A percentile compares a stretch with the other conserved stretches of the same genome.
Evolutionary conservation across 2,113 vertebrate species (phyloP).

Genomic region (Varanus salvator): DNA sequence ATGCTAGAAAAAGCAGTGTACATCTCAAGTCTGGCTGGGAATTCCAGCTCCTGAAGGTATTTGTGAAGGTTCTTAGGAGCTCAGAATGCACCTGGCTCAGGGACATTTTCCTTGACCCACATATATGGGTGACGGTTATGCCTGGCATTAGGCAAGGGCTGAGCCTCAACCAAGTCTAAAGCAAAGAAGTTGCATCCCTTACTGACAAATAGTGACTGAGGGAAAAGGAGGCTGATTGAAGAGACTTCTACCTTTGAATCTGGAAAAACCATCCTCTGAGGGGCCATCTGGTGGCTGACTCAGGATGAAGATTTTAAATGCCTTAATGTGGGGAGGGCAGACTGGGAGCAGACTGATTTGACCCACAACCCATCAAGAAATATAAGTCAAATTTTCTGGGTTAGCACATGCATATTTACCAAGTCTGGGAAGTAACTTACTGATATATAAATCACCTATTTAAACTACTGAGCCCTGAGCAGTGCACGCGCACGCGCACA

Average conservation of each 20-base stretch:
- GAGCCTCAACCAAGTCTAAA: background rate
- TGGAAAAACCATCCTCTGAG: background rate
- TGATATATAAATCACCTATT: background rate
- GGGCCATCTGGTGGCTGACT: background rate
- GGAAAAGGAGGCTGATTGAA: background rate
- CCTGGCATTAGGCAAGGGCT: background rate
- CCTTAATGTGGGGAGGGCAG: background rate
- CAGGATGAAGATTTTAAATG: background rate
- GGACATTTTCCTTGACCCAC: background rate
- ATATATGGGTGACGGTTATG: background rate
- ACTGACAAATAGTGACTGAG: background rate
- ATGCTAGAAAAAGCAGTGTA: background rate
- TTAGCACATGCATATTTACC: background rate
- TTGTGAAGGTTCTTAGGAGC: no score
- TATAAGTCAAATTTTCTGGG: background rate
- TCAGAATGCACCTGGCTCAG: background rate
- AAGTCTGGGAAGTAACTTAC: background rate
- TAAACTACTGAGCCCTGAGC: background rate
- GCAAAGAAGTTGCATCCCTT: background rate
- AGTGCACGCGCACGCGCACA: background rate
- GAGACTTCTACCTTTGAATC: background rate
- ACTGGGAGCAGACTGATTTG: no score
- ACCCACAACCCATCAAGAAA: background rate
- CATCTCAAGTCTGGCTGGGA: background rate
- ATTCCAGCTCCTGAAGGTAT: background rate